These are phyloP conservation scores for Lanistes nyassanus DNA, from an alignment of 1,140 invertebrate species.

Conservation along the genomic window DNA sequence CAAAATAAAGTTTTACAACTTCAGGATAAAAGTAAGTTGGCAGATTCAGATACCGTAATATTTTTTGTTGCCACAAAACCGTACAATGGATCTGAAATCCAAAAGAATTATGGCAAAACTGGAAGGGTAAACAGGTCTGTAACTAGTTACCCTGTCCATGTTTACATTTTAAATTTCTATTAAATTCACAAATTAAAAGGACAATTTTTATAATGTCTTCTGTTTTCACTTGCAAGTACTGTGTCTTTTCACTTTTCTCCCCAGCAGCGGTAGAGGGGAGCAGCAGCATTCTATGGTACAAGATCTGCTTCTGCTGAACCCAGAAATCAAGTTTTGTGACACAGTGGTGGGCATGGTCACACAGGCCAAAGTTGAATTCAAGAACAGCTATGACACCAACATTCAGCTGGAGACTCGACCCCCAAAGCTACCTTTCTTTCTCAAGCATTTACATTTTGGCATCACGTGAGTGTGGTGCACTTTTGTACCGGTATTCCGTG, in stretches of 20 bases:
- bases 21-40: too few species aligned
- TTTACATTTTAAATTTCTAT: too few species aligned
- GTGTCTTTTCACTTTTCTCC: background rate
- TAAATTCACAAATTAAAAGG: too few species aligned
- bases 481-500: background rate
- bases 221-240: background rate
- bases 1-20: too few species aligned
- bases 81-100: too few species aligned
- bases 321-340: slow-evolving; percentile 1
- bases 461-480: background rate
- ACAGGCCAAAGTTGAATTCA: slow-evolving; percentile 18
- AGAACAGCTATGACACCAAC: slow-evolving; percentile 19
- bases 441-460: slow-evolving; percentile 17
- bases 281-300: background rate
- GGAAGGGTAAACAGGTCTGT: too few species aligned
- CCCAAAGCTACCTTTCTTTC: slow-evolving; percentile 2
- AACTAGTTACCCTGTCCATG: too few species aligned
- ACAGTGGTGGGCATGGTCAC: slow-evolving; percentile 11
- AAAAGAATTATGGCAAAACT: too few species aligned
- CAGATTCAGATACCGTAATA: too few species aligned
- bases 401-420: slow-evolving; percentile 2
- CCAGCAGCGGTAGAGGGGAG: background rate
- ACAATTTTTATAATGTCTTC: background rate
- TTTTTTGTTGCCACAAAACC: too few species aligned
- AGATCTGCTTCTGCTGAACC: slow-evolving; percentile 13